Evolutionary conservation across 2,113 vertebrate genomes (phyloP).

Genomic region (Petrocephalus microphthalmus): DNA sequence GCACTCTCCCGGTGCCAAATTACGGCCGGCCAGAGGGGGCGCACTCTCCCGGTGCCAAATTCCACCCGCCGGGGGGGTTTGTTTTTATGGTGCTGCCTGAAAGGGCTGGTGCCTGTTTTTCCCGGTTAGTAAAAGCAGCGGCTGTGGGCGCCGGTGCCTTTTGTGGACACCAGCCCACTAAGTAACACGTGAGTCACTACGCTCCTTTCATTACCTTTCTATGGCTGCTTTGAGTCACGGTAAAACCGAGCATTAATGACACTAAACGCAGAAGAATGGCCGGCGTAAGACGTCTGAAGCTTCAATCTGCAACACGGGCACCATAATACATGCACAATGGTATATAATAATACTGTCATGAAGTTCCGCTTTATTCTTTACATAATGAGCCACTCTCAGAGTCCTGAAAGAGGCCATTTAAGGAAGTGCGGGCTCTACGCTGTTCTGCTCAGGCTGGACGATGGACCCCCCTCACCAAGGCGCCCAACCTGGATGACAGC

Average conservation of each 20-base stretch:
- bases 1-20: too few relatives aligned
- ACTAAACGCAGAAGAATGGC: not conserved
- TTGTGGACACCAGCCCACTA: not conserved
- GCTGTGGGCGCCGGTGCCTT: not conserved
- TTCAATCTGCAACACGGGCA: slow-evolving; percentile 6
- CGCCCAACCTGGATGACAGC: not conserved
- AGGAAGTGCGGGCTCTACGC: not conserved
- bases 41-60: not conserved
- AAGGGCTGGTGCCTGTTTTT: not conserved
- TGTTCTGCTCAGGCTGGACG: not conserved
- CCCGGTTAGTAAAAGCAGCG: not conserved
- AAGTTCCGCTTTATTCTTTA: slow-evolving; percentile 1
- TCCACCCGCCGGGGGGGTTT: not conserved
- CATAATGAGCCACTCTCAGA: not conserved
- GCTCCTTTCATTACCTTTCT: slow-evolving; percentile 1
- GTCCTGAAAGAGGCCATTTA: slow-evolving; percentile 1
- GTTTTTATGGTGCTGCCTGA: not conserved
- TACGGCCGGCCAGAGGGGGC: not conserved
- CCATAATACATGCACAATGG: slow-evolving; percentile 6
- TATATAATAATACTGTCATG: slow-evolving; percentile 9
- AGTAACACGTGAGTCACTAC: not conserved
- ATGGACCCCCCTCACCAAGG: not conserved
- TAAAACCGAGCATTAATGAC: slow-evolving; percentile 4
- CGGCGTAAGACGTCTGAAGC: slow-evolving; percentile 3
- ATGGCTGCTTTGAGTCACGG: not conserved